Evolutionary conservation across 2,113 vertebrate genomes (phyloP).

Genomic region (Muscicapa adusta): DNA sequence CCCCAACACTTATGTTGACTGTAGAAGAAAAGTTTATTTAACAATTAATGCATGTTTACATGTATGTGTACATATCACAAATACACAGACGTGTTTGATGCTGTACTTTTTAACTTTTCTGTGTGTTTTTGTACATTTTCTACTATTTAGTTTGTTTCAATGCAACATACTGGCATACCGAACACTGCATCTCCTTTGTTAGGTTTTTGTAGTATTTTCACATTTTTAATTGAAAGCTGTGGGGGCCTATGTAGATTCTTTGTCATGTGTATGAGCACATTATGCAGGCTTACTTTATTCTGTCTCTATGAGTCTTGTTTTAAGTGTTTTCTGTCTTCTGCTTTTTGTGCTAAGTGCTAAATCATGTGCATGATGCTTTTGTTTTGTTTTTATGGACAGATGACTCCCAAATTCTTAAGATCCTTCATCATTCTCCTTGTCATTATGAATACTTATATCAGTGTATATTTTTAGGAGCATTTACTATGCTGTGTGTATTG

Average conservation of each 20-base stretch:
- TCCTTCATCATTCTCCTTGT: not conserved
- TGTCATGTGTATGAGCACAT: not conserved
- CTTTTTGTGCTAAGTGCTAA: not conserved
- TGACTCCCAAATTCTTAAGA: not conserved
- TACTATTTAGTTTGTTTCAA: not conserved
- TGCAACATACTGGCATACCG: not conserved
- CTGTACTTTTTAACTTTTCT: not conserved
- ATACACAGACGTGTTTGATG: not conserved
- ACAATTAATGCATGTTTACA: not conserved
- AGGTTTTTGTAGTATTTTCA: not conserved
- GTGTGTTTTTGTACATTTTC: not conserved
- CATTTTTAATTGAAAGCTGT: not conserved
- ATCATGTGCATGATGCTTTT: not conserved
- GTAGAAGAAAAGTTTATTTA: not conserved
- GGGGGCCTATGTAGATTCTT: not conserved
- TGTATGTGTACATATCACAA: not conserved
- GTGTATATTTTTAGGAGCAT: not conserved
- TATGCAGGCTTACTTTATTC: not conserved
- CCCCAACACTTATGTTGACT: rapidly evolving
- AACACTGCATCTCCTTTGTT: not conserved
- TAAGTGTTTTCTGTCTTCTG: not conserved
- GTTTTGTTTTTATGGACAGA: not conserved
- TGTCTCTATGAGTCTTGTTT: not conserved
- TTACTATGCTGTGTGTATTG: not conserved
- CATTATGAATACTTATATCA: not conserved